These are phyloP conservation scores for Vulpes ferrilata DNA, from an alignment of 2,113 vertebrate genomes.

Conservation along the genomic window DNA sequence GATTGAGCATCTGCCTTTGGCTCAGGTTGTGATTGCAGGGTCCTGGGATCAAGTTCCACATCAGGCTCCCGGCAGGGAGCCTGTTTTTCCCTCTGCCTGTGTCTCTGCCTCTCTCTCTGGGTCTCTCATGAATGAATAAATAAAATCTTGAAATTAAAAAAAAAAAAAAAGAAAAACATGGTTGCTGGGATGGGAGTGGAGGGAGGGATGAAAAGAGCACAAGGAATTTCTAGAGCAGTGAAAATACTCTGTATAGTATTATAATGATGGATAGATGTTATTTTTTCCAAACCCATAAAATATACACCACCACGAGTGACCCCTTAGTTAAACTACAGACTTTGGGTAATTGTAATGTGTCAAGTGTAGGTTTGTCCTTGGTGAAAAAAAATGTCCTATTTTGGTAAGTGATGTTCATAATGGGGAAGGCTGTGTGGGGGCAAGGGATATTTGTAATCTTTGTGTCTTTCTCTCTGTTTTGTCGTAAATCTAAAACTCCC, in stretches of 20 bases:
- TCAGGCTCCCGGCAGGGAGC: too few relatives aligned
- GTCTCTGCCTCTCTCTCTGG: too few relatives aligned
- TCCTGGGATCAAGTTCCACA: too few relatives aligned
- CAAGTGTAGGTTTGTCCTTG: not conserved
- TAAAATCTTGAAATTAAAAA: too few relatives aligned
- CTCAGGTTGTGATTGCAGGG: too few relatives aligned
- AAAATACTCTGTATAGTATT: not conserved
- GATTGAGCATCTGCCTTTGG: too few relatives aligned
- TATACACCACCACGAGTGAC: not conserved
- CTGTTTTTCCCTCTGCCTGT: too few relatives aligned
- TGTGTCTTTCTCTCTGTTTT: not conserved
- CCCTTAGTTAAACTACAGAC: not conserved
- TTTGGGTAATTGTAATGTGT: not conserved
- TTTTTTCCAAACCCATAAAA: not conserved
- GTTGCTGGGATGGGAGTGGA: rapidly evolving
- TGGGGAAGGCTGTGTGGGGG: rapidly evolving
- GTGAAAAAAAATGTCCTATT: not conserved
- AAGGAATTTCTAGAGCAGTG: not conserved
- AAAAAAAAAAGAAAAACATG: too few relatives aligned
- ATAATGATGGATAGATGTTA: not conserved
- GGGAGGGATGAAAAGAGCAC: not conserved
- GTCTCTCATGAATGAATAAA: too few relatives aligned
- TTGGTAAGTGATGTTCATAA: not conserved
- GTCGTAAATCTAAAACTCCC: not conserved
- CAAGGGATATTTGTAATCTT: not conserved